A percentile compares a stretch with the other conserved stretches of the same genome.
These are phyloP conservation scores for Panorpa germanica DNA, from an alignment of 2,888 invertebrate genomes.

Conservation along the genomic window DNA sequence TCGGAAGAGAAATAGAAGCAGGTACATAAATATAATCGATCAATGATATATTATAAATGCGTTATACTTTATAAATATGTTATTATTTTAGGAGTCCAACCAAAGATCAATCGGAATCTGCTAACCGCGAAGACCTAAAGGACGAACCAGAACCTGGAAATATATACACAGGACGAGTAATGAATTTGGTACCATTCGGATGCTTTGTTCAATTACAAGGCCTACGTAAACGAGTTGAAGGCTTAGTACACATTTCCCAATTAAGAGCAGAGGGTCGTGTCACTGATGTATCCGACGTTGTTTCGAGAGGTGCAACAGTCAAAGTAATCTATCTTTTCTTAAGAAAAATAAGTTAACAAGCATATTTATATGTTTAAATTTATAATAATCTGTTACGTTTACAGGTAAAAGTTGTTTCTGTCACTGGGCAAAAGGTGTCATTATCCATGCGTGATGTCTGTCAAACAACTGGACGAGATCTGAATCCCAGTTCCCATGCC, in stretches of 20 bases:
- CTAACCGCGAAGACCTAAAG: too few relatives aligned
- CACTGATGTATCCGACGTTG: conserved; percentile 85
- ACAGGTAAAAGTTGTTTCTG: conserved; percentile 69
- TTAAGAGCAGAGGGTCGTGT: conserved; percentile 84
- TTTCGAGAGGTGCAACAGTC: conserved; percentile 73
- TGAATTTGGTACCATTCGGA: conserved; percentile 93
- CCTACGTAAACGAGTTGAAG: conserved; percentile 77
- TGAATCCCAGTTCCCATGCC: conserved; percentile 68
- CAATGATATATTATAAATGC: too few relatives aligned
- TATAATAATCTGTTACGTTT: conserved; percentile 13
- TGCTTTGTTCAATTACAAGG: conserved; percentile 95
- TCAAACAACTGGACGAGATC: conserved; percentile 82
- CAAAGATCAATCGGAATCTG: too few relatives aligned
- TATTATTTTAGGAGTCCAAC: too few relatives aligned
- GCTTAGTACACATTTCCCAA: conserved; percentile 93
- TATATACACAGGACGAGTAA: conserved; percentile 85
- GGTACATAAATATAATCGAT: conserved; percentile 11
- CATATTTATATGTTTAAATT: conserved; percentile 5
- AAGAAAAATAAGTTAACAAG: conserved; percentile 1
- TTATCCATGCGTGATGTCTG: conserved; percentile 97
- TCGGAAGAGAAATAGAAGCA: conserved; percentile 13
- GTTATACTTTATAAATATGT: too few relatives aligned
- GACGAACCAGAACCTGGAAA: conserved; percentile 65
- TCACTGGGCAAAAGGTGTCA: conserved; percentile 89
- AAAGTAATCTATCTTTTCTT: conserved; percentile 33